Base-by-base conservation (phyloP, 2,888 invertebrate genomes). In the Limnephilus rhombicus region DNA sequence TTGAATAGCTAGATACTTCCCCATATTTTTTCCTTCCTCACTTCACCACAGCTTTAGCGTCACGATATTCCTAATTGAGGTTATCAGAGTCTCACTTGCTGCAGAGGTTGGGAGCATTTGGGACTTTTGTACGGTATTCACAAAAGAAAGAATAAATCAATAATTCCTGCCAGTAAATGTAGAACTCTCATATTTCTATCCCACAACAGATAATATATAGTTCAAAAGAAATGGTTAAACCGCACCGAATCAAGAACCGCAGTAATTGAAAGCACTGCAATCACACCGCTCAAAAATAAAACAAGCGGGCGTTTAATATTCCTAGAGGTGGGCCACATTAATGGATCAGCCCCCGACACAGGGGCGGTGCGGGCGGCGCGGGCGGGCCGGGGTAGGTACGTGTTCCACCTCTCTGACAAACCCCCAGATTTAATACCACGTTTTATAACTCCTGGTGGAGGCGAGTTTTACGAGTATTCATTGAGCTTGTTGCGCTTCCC, bases 401-500 rank as follows among this genome's bases (percentile, higher is more conserved):
- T 34, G 53, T 87, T 31, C 68, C 29, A 53, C 41, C 45, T 24
- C 45, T 15, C 53, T 37, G 88, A 89, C 88, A 80, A 89, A 89
- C 80, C 41, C 34, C 88, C 53, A 31, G 80, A 89, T 80, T 89
- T 89, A 89, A 89, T 89, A 80, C 80, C 37, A 18, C 80, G 41
- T n/a, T 80, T 89, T 89, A 89, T 89, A 80, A 80, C 80, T 80
- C 88, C 88, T 34, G 34, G 18, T 24, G 68, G 68, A 53, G 53
- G 29, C 53, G 88, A 89, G 88, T 89, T 89, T 89, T 89, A 89
- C 88, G 88, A 89, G 88, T 31, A 68, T 80, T 80, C 88, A 89
- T 34, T 80, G 88, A n/a, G 88, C 88, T 89, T 89, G 88, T 89
- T 89, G 88, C 88, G 88, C 88, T 68, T 34, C 80, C 15, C 13